A percentile compares a stretch with the other conserved stretches of the same genome.
phyloP scores from a whole-genome alignment of 2,888 invertebrate genomes.

The Trichopoda pennipes region DNA sequence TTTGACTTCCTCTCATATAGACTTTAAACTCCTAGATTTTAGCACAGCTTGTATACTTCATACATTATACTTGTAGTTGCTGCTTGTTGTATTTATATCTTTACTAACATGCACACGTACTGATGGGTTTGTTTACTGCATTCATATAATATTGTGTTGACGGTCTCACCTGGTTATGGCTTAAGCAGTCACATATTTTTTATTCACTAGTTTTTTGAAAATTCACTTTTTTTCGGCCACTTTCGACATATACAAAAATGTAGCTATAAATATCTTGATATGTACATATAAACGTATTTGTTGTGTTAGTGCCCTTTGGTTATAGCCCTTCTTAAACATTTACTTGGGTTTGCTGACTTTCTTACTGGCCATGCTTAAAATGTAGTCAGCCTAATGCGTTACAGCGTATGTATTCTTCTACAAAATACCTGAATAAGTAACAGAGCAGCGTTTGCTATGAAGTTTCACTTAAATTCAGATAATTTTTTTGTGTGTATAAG shows the following conservation, averaged over 20 bases:
- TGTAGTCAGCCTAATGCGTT: constrained; percentile 32
- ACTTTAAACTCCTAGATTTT: constrained; percentile 24
- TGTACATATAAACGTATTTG: constrained; percentile 22
- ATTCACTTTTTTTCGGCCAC: constrained; percentile 58
- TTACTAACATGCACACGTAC: not conserved
- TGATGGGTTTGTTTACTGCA: constrained; percentile 35
- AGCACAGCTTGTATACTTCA: constrained; percentile 31
- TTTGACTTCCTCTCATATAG: constrained; percentile 47
- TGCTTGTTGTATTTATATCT: constrained; percentile 27
- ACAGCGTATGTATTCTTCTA: constrained; percentile 1
- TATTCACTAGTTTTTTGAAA: constrained; percentile 57
- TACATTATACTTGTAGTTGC: constrained; percentile 13
- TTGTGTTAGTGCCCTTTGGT: constrained; percentile 71
- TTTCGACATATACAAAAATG: constrained; percentile 51
- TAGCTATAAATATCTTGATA: constrained; percentile 47
- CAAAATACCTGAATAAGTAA: not conserved
- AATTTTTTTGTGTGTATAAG: constrained; percentile 30
- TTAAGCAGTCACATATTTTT: constrained; percentile 64
- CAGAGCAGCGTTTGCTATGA: constrained; percentile 33
- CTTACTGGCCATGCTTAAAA: constrained; percentile 43
- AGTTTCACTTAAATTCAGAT: constrained; percentile 54
- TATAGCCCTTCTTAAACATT: constrained; percentile 69
- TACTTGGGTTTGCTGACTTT: constrained; percentile 25
- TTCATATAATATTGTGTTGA: constrained; percentile 56
- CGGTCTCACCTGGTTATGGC: constrained; percentile 64